These are phyloP conservation scores for Serilophus lunatus DNA, from an alignment of 2,113 vertebrate species.

Conservation along the genomic window DNA sequence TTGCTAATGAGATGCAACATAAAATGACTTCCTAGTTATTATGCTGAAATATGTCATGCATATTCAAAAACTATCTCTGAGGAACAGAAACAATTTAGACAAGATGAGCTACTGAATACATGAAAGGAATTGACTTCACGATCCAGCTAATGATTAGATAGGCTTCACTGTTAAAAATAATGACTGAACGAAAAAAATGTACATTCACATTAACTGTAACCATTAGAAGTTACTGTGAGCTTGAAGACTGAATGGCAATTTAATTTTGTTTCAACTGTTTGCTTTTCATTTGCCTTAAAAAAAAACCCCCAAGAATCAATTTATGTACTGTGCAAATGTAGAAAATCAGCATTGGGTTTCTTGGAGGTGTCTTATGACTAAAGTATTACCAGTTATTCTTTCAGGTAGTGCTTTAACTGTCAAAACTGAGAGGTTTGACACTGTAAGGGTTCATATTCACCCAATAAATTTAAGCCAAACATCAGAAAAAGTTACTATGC, in stretches of 20 bases:
- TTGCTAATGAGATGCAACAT: slow-evolving; percentile 54
- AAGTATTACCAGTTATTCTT: neutral
- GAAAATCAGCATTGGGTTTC: neutral
- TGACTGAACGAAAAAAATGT: neutral
- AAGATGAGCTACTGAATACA: slow-evolving; percentile 53
- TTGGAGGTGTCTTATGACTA: neutral
- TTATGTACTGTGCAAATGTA: neutral
- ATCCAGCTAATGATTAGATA: slow-evolving; percentile 51
- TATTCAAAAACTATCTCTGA: slow-evolving; percentile 60
- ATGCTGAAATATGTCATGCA: slow-evolving; percentile 49
- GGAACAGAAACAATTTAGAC: slow-evolving; percentile 58
- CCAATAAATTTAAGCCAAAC: neutral
- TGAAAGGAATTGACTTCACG: slow-evolving; percentile 34
- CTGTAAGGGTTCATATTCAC: neutral
- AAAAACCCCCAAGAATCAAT: neutral
- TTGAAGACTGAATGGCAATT: neutral
- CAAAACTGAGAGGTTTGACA: neutral
- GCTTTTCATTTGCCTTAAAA: neutral
- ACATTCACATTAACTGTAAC: neutral
- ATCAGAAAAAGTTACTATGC: neutral
- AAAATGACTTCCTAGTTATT: slow-evolving; percentile 59
- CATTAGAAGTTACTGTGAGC: neutral
- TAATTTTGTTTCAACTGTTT: slow-evolving; percentile 10
- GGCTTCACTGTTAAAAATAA: slow-evolving; percentile 49
- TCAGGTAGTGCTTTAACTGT: neutral